Conservation (phyloP, 2,888 invertebrate species). For the Callyntrura guangdongensis region DNA sequence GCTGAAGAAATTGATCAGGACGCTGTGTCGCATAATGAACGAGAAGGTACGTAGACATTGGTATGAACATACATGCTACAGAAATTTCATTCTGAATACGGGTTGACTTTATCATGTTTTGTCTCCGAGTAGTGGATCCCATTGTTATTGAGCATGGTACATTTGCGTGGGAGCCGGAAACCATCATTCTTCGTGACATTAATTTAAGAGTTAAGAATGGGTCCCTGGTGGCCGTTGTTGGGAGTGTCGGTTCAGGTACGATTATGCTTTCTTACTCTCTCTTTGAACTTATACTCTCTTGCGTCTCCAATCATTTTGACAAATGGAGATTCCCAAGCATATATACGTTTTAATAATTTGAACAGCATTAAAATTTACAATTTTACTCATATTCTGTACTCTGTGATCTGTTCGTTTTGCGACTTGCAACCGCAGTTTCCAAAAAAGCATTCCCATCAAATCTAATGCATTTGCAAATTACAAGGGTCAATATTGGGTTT, state of each 20-base stretch:
- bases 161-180: conserved; percentile 93
- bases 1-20: conserved; percentile 87
- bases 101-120: not conserved
- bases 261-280: too few species aligned
- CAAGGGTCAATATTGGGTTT: too few species aligned
- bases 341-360: not conserved
- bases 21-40: conserved; percentile 85
- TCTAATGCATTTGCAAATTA: too few species aligned
- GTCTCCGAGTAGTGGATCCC: conserved; percentile 86
- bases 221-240: conserved; percentile 93
- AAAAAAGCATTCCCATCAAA: conserved; percentile 85
- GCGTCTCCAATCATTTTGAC: too few species aligned
- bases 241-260: conserved; percentile 93
- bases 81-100: not conserved
- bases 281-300: too few species aligned
- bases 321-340: not conserved
- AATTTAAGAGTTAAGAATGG: conserved; percentile 90
- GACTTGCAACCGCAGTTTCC: conserved; percentile 86
- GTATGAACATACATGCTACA: too few species aligned
- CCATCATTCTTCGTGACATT: conserved; percentile 88
- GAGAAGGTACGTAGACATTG: conserved; percentile 55
- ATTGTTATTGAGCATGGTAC: conserved; percentile 94
- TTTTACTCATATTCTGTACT: conserved; percentile 84
- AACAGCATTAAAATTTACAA: not conserved
- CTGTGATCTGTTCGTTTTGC: not conserved